Evolutionary conservation across 2,797 vertebrate genomes (phyloP).

Genomic region (Phrynocephalus vlangalii): DNA sequence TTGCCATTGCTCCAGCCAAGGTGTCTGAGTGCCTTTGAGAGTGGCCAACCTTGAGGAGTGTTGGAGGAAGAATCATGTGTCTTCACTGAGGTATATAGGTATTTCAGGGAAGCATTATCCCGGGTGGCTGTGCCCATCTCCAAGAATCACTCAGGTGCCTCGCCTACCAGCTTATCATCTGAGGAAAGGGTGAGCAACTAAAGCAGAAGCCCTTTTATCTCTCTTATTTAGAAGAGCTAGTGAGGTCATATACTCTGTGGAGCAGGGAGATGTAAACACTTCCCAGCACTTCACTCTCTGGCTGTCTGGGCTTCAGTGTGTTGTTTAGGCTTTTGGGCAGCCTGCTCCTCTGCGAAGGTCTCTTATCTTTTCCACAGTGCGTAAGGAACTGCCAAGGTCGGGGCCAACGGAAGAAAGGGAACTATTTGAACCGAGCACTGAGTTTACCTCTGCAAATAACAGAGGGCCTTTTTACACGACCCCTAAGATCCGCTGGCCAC

Average conservation of each 20-base stretch:
- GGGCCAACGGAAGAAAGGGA: not conserved
- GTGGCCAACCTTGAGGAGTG: not conserved
- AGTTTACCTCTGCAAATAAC: not conserved
- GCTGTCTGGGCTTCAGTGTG: not conserved
- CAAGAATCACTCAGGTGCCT: not conserved
- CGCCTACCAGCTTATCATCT: not conserved
- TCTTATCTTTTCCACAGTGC: not conserved
- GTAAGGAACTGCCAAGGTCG: constrained; percentile 10
- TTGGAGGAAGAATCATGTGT: not conserved
- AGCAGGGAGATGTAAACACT: constrained; percentile 15
- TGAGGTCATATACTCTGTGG: not conserved
- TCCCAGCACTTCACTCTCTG: not conserved
- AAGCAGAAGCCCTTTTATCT: constrained; percentile 2
- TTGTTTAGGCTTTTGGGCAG: constrained; percentile 27
- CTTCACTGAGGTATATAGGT: not conserved
- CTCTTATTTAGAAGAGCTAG: constrained; percentile 14
- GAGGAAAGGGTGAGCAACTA: not conserved
- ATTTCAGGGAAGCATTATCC: not conserved
- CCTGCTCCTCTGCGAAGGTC: constrained; percentile 4
- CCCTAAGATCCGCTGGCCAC: too few relatives aligned
- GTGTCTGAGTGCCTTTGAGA: not conserved
- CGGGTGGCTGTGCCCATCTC: not conserved
- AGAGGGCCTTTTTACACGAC: too few relatives aligned
- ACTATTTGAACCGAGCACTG: too few relatives aligned
- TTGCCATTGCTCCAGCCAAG: not conserved